These are phyloP conservation scores for Ceyx erithaca DNA, from an alignment of 2,797 vertebrate genomes.

Conservation along the genomic window DNA sequence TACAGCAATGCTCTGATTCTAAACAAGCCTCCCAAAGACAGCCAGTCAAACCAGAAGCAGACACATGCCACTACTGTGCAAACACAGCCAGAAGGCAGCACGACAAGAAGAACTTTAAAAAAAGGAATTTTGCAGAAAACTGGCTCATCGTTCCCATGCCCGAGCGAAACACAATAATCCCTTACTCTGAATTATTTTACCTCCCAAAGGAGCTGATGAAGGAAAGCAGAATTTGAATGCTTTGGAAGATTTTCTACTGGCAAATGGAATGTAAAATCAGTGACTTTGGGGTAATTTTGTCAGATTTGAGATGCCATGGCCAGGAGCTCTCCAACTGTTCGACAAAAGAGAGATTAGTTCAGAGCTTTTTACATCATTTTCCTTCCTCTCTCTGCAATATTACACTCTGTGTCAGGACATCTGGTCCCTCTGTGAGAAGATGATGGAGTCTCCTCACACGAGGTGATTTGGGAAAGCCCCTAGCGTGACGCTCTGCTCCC, in stretches of 20 bases:
- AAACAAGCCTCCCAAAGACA: not conserved
- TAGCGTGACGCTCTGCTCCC: slow-evolving; percentile 53
- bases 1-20: not conserved
- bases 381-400: slow-evolving; percentile 2
- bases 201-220: slow-evolving; percentile 10
- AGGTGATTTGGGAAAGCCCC: slow-evolving; percentile 52
- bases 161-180: not conserved
- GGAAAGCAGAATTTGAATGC: slow-evolving; percentile 24
- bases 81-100: not conserved
- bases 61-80: not conserved
- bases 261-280: slow-evolving; percentile 48
- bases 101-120: not conserved
- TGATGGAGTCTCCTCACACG: slow-evolving; percentile 25
- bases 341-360: slow-evolving; percentile 63
- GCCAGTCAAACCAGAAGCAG: not conserved
- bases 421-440: slow-evolving; percentile 67
- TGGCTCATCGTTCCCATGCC: not conserved
- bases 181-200: slow-evolving; percentile 33
- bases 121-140: not conserved
- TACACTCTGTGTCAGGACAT: slow-evolving; percentile 41
- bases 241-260: slow-evolving; percentile 43
- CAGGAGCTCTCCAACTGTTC: slow-evolving; percentile 61
- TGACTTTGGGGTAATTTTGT: slow-evolving; percentile 34
- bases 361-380: slow-evolving; percentile 11
- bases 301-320: slow-evolving; percentile 15